Evolutionary conservation across 2,797 vertebrate species (phyloP).

Genomic region (Coreius guichenoti): DNA sequence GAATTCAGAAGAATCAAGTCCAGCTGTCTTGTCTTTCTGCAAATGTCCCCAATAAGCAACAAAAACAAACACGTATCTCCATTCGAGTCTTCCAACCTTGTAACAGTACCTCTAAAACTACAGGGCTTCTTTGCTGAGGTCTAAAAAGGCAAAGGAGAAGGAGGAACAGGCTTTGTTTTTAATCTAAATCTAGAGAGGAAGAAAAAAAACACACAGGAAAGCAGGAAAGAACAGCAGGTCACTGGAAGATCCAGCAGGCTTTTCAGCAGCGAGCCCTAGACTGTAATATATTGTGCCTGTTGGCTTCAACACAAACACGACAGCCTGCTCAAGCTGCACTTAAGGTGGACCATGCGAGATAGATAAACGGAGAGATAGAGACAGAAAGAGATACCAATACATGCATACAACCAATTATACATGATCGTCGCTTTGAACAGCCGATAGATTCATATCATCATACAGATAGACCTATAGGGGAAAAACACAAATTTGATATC

Average conservation of each 20-base stretch:
- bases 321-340: conserved; percentile 83
- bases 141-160: conserved; percentile 38
- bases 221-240: conserved; percentile 86
- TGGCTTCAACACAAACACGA: conserved; percentile 88
- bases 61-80: conserved; percentile 64
- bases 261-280: conserved; percentile 85
- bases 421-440: background rate
- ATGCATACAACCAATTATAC: conserved; percentile 20
- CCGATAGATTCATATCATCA: background rate
- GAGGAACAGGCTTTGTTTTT: conserved; percentile 79
- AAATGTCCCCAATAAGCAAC: conserved; percentile 66
- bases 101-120: conserved; percentile 67
- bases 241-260: conserved; percentile 85
- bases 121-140: conserved; percentile 43
- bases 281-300: conserved; percentile 88
- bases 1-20: conserved; percentile 68
- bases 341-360: conserved; percentile 86
- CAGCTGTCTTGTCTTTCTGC: conserved; percentile 66
- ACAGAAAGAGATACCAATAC: conserved; percentile 19
- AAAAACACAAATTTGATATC: background rate
- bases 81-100: conserved; percentile 56
- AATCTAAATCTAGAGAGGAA: conserved; percentile 81
- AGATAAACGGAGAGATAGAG: conserved; percentile 57
- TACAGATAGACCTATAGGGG: background rate
- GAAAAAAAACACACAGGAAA: conserved; percentile 70